Percentiles rank a stretch among this genome's conserved stretches.
Evolutionary conservation across 2,888 invertebrate species (phyloP).

Genomic region (Cosmia pyralina): DNA sequence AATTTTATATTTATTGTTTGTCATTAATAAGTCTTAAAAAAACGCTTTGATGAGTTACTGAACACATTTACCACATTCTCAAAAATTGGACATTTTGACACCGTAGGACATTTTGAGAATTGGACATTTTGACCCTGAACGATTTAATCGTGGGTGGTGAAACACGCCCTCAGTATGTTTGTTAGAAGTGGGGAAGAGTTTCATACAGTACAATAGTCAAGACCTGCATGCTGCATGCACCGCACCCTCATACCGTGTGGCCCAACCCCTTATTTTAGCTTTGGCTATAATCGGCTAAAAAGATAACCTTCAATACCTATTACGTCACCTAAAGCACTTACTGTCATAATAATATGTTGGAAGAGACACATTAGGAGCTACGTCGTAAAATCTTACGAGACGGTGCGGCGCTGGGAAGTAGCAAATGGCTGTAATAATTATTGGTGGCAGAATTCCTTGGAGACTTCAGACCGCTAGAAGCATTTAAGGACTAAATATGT

Average conservation of each 20-base stretch:
- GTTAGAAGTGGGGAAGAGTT: no score
- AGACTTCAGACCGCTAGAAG: background rate
- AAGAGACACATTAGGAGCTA: slow-evolving; percentile 36
- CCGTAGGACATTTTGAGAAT: no score
- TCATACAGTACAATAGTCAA: no score
- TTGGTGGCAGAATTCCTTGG: slow-evolving; percentile 37
- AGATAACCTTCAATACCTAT: slow-evolving; percentile 3
- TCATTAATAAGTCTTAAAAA: no score
- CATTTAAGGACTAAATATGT: no score
- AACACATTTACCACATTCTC: no score
- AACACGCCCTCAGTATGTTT: no score
- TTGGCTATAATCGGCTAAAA: background rate
- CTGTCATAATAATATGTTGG: slow-evolving; percentile 31
- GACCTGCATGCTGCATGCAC: background rate
- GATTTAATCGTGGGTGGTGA: no score
- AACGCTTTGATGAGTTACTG: no score
- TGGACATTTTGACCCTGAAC: no score
- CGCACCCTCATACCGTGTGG: background rate
- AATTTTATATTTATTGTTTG: no score
- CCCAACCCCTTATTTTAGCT: background rate
- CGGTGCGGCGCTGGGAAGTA: slow-evolving; percentile 28
- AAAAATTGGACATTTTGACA: no score
- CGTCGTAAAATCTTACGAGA: slow-evolving; percentile 53
- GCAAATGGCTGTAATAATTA: slow-evolving; percentile 46
- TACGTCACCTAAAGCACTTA: slow-evolving; percentile 38